Base-by-base conservation (phyloP, 1,140 invertebrate species). In the Bactericera cockerelli region DNA sequence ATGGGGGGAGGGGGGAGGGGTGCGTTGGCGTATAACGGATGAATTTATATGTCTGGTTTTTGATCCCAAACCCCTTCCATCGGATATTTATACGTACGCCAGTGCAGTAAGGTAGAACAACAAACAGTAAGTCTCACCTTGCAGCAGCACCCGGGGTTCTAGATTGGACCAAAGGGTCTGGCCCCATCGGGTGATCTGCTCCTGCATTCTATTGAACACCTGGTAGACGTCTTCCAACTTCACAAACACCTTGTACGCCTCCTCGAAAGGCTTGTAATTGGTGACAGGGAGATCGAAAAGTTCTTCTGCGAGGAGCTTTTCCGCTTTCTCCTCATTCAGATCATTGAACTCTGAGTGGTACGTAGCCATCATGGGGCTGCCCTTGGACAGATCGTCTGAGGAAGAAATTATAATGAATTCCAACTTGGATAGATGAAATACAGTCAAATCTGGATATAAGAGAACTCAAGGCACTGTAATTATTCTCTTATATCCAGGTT, bases 161-260 rank as follows among this genome's bases (percentile, higher is more conserved):
- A 94, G 74, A 70, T 94, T 82, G 1, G 77, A 79, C 91, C 92
- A 94, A 3, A 93, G 70, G 0, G 85, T 91, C 68, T 86, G 83
- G 3, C 87, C 80, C 91, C 90, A 94, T 1, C 75, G 64, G 55
- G 90, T 81, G 25, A 86, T 76, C 0, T 82, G 82, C 58, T 66
- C 66, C 72, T 82, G 87, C 70, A 92, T 88, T 1, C 79, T 73
- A 65, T 81, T 79, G 66, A 91, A 93, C 11, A 94, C 73, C 62
- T 82, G 78, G 68, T 84, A 94, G 21, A 93, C 70, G 63, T 77
- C 64, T 61, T 86, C 77, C 74, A 93, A 77, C 4, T 77, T 77
- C 25, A 81, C 77, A 69, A 82, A 89, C 62, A 93, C 83, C 10
- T 76, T 73, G 67, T 84, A 83, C 0, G 85, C 75, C 54, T 80